These are phyloP conservation scores for Ciconia nigra DNA, from an alignment of 2,797 vertebrate species.

Conservation along the genomic window DNA sequence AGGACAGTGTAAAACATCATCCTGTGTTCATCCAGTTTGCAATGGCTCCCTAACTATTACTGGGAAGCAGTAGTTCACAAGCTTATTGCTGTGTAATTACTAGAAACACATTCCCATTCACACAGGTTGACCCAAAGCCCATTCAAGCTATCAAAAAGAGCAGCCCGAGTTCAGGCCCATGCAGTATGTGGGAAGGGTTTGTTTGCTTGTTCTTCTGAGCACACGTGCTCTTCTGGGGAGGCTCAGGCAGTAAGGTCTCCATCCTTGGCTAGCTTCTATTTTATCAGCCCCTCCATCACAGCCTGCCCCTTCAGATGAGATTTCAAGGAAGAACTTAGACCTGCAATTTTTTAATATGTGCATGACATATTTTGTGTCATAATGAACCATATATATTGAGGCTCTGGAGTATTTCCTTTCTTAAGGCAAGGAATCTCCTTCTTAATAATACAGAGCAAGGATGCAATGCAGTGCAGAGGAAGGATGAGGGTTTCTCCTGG, in stretches of 20 bases:
- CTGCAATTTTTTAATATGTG: not conserved
- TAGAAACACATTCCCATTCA: not conserved
- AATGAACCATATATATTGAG: not conserved
- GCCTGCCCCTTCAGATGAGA: not conserved
- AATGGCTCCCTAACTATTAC: not conserved
- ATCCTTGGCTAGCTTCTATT: not conserved
- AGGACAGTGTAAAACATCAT: not conserved
- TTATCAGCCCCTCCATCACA: not conserved
- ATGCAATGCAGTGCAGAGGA: not conserved
- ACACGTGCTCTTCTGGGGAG: not conserved
- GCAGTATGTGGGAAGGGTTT: accelerated
- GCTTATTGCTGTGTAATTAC: not conserved
- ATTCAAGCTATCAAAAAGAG: not conserved
- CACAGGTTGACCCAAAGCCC: not conserved
- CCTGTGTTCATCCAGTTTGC: not conserved
- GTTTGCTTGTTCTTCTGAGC: not conserved
- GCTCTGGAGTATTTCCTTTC: not conserved
- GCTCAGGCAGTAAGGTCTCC: not conserved
- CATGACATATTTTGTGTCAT: not conserved
- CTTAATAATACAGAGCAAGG: not conserved
- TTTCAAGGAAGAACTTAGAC: not conserved
- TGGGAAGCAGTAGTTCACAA: not conserved
- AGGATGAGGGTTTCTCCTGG: not conserved
- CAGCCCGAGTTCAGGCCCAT: not conserved
- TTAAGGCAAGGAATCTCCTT: not conserved